Conservation (phyloP, 2,888 invertebrate genomes). For the Synergus itoensis region DNA sequence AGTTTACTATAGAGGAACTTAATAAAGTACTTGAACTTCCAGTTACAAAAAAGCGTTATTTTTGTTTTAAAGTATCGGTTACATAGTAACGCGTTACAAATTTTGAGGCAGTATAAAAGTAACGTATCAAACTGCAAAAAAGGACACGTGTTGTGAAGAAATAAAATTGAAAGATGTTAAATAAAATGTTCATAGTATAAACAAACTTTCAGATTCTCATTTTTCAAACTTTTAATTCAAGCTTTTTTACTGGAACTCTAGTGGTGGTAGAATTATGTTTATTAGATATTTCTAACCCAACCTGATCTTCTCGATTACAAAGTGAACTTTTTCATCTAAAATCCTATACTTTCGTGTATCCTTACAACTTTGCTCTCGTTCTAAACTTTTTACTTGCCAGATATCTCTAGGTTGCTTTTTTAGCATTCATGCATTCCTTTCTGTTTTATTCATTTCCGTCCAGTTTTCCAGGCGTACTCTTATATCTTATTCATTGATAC, state of each 20-base stretch:
- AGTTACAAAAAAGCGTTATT: conserved; percentile 5
- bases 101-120: too few species aligned
- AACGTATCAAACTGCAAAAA: too few species aligned
- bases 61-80: too few species aligned
- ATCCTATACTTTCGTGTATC: conserved; percentile 31
- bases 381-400: conserved; percentile 43
- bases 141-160: too few species aligned
- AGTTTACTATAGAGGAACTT: conserved; percentile 6
- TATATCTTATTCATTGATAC: conserved; percentile 60
- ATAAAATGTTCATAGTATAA: too few species aligned
- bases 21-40: conserved; percentile 18
- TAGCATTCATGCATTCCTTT: conserved; percentile 58
- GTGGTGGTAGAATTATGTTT: background rate
- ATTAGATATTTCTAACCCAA: conserved; percentile 1
- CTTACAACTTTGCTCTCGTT: conserved; percentile 51
- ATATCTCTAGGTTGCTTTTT: conserved; percentile 46
- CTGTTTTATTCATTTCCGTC: conserved; percentile 59
- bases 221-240: background rate
- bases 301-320: conserved; percentile 10
- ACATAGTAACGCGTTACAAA: too few species aligned
- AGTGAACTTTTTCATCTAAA: conserved; percentile 3
- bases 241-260: background rate
- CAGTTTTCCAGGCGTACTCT: conserved; percentile 51
- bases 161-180: too few species aligned
- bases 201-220: too few species aligned